Evolutionary conservation across 2,888 invertebrate species (phyloP), one percentile per base, ranked within the genome.

Genomic region (Pardosa pseudoannulata): DNA sequence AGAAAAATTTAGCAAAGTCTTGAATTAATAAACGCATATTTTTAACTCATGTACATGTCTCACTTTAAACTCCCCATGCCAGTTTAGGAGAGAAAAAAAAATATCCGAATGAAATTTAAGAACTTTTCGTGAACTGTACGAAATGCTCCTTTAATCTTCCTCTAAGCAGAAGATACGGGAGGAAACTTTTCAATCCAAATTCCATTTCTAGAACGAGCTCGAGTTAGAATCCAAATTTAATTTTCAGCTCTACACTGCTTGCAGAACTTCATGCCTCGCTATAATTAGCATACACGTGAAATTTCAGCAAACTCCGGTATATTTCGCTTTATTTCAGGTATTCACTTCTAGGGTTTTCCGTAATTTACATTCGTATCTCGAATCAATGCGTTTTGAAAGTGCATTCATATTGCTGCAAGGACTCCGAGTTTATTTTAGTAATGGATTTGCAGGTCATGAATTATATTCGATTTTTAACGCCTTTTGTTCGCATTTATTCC

Each of bases 361-460:
- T n/a, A n/a, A n/a, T n/a, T n/a, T n/a, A n/a, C n/a, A n/a, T n/a
- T n/a, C n/a, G n/a, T n/a, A n/a, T n/a, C n/a, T n/a, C n/a, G n/a
- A n/a, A n/a, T n/a, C n/a, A n/a, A n/a, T n/a, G n/a, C n/a, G n/a
- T n/a, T n/a, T n/a, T n/a, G n/a, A n/a, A n/a, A n/a, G n/a, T n/a
- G n/a, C n/a, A n/a, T n/a, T n/a, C n/a, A n/a, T n/a, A n/a, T n/a
- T n/a, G n/a, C n/a, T n/a, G n/a, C n/a, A n/a, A n/a, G n/a, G n/a
- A n/a, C n/a, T n/a, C n/a, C n/a, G n/a, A n/a, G n/a, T n/a, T n/a
- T 13, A 19, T 56, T 56, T 23, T 19, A 56, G 56, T 81, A 81
- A 81, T 81, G 81, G 81, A 81, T 81, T 80, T 64, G 13, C 11
- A 36, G 23, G 29, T 70, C 81, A 81, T 81, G 74, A 81, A 81